These are phyloP conservation scores for Anabas testudineus DNA, from an alignment of 2,797 vertebrate species.

Conservation along the genomic window DNA sequence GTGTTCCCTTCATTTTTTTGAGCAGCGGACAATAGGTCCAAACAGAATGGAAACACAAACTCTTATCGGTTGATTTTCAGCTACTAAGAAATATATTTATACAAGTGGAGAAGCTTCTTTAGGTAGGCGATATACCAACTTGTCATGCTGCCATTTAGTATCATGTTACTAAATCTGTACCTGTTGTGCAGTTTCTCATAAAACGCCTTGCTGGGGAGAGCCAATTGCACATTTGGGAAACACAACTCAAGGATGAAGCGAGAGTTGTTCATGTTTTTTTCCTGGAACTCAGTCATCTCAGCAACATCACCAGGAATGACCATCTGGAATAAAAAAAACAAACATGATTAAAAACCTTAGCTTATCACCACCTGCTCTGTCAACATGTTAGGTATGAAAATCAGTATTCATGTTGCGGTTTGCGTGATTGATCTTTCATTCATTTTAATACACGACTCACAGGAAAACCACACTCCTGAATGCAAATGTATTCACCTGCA, in stretches of 20 bases:
- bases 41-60: no score
- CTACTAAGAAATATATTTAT: no score
- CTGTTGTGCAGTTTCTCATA: constrained; percentile 99
- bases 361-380: constrained; percentile 24
- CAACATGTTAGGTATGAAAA: constrained; percentile 48
- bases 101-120: no score
- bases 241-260: constrained; percentile 93
- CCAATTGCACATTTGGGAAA: constrained; percentile 91
- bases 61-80: no score
- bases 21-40: no score
- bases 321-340: constrained; percentile 86
- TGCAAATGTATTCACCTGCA: constrained; percentile 61
- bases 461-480: constrained; percentile 27
- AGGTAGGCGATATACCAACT: no score
- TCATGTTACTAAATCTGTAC: constrained; percentile 65
- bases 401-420: constrained; percentile 26
- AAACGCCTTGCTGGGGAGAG: constrained; percentile 91
- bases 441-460: constrained; percentile 19
- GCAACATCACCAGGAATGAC: constrained; percentile 95
- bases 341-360: constrained; percentile 5
- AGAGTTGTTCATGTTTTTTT: constrained; percentile 96
- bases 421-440: constrained; percentile 45
- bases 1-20: no score
- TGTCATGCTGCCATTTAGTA: no score
- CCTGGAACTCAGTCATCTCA: constrained; percentile 98